Base-by-base conservation (phyloP, 1,140 invertebrate species). In the Galleria mellonella region DNA sequence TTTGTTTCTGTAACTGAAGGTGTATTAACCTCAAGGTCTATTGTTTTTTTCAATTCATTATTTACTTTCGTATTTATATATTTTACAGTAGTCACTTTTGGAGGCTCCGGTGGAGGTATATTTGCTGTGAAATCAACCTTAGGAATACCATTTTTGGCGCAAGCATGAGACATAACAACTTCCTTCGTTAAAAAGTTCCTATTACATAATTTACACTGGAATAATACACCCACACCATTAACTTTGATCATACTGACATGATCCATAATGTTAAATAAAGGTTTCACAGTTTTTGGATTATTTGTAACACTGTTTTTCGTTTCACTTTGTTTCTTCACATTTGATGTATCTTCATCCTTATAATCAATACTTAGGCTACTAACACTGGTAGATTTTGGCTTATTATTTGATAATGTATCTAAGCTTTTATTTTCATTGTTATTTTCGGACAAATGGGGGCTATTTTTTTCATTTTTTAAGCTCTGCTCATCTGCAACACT, bases 161-260 rank as follows among this genome's bases (percentile, higher is more conserved):
- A 85, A 23, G 55, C 59, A 32, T 85, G 82, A 40, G 60, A 49
- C 47, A 76, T 50, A 4, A 85, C 73, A 8, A 81, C 68, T 36
- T 83, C 72, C 48, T 75, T 81, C 43, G 75, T 82, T 1, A 85
- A 44, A 43, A 85, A 85, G 47, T 85, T 85, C 55, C 79, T 72
- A 44, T 83, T 82, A 41, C 82, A 85, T 30, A 85, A 47, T 43
- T 78, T 78, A 49, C 82, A 85, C 48, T 82, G 77, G 47, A 75
- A 83, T 37, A 85, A 50, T 12, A 70, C 47, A 43, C 82, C 82
- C 7, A 83, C 78, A 17, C 75, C 72, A 58, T 75, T 82, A 2
- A 85, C 82, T 70, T 82, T 85, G 6, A 85, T 82, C 51, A 63
- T 83, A 43, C 63, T 75, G 8, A 85, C 62, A 52, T 83, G 66